These are phyloP conservation scores for Oreonectes daqikongensis DNA, from an alignment of 2,797 vertebrate species.

Conservation along the genomic window DNA sequence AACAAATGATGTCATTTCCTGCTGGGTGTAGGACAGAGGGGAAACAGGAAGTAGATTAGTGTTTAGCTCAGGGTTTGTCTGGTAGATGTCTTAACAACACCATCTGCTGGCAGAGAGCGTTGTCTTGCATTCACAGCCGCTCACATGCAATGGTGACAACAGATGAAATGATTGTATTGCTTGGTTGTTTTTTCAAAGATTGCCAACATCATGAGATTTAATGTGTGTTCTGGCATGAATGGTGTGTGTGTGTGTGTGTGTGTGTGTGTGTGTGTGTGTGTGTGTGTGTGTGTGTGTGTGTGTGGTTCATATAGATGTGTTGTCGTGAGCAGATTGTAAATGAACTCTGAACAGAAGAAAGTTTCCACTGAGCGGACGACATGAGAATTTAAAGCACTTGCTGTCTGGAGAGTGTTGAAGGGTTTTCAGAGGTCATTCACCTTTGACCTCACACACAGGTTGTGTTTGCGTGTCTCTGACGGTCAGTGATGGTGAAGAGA, in stretches of 20 bases:
- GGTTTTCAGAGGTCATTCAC: not conserved
- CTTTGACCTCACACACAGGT: not conserved
- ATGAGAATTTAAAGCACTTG: not conserved
- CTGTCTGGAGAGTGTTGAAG: not conserved
- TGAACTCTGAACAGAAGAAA: not conserved
- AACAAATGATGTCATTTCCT: slow-evolving; percentile 16
- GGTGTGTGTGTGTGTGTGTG: too few species aligned
- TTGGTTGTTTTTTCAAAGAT: too few species aligned
- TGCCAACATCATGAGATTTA: too few species aligned
- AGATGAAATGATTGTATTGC: too few species aligned
- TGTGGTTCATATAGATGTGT: not conserved
- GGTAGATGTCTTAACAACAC: not conserved
- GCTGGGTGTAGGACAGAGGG: not conserved
- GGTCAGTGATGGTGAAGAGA: too few species aligned
- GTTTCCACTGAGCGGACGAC: not conserved
- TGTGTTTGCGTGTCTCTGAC: too few species aligned
- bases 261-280: too few species aligned
- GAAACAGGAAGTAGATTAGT: slow-evolving; percentile 15
- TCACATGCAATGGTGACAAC: not conserved
- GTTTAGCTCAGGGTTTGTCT: not conserved
- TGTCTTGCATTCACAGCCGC: not conserved
- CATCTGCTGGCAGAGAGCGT: not conserved
- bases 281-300: too few species aligned
- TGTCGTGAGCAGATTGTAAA: not conserved
- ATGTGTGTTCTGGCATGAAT: too few species aligned